phyloP scores from a whole-genome alignment of 2,797 vertebrate genomes.

The Gallinago solitaria region DNA sequence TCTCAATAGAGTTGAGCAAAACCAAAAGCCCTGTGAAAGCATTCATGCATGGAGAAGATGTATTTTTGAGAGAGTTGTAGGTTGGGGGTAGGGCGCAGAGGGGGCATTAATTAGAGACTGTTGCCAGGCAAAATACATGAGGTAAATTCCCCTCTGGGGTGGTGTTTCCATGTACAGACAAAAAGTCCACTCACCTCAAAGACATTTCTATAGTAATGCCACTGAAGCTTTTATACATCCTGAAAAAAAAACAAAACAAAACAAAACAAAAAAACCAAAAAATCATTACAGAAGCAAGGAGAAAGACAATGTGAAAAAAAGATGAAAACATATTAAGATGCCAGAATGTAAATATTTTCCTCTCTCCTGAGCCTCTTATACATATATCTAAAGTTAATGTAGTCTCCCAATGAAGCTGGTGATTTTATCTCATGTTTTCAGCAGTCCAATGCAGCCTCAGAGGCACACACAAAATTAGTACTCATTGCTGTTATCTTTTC shows the following conservation, averaged over 20 bases:
- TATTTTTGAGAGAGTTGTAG: neutral
- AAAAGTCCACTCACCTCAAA: slow-evolving; percentile 17
- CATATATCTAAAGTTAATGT: slow-evolving; percentile 7
- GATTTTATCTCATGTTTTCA: slow-evolving; percentile 49
- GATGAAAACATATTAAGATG: neutral
- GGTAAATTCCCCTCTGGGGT: neutral
- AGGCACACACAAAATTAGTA: slow-evolving; percentile 4
- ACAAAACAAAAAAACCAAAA: neutral
- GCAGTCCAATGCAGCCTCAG: neutral
- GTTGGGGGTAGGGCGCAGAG: neutral
- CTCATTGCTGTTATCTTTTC: slow-evolving; percentile 35
- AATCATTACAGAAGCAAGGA: neutral
- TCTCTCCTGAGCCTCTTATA: slow-evolving; percentile 9
- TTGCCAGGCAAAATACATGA: neutral
- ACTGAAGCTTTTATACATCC: neutral
- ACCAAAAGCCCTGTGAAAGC: neutral
- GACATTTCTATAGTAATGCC: neutral
- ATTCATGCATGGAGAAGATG: neutral
- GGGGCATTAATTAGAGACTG: neutral
- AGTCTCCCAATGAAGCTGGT: neutral
- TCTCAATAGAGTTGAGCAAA: slow-evolving; percentile 6
- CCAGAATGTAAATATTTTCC: slow-evolving; percentile 15
- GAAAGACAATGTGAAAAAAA: neutral
- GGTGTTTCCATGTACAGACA: neutral
- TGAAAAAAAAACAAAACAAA: neutral